Percentiles rank a stretch among this genome's conserved stretches.
phyloP scores from a whole-genome alignment of 2,797 vertebrate species.

The Otolemur crassicaudatus region DNA sequence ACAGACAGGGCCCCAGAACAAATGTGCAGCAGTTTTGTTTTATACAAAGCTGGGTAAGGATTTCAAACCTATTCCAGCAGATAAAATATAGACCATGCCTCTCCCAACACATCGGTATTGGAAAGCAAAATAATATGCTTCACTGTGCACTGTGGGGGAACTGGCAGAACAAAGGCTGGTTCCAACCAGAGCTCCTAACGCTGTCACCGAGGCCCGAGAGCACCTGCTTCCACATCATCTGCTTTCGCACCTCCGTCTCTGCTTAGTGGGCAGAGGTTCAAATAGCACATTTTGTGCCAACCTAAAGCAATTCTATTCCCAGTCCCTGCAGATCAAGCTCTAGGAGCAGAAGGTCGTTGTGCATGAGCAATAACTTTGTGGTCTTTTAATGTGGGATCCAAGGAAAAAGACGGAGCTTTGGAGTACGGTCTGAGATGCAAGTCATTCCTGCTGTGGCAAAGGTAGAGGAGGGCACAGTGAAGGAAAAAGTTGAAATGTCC shows the following conservation, averaged over 20 bases:
- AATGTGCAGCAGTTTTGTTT: slow-evolving; percentile 20
- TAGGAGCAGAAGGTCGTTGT: slow-evolving; percentile 49
- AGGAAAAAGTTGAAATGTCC: neutral
- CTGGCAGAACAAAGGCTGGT: slow-evolving; percentile 56
- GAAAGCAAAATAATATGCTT: slow-evolving; percentile 29
- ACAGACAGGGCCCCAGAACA: neutral
- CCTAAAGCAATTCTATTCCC: slow-evolving; percentile 19
- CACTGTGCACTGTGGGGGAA: neutral
- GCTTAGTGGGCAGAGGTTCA: slow-evolving; percentile 4
- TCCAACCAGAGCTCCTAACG: slow-evolving; percentile 53
- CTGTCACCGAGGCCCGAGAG: slow-evolving; percentile 67
- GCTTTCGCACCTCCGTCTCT: slow-evolving; percentile 31
- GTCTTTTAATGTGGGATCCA: slow-evolving; percentile 34
- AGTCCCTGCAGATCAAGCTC: slow-evolving; percentile 46
- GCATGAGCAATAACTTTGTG: neutral
- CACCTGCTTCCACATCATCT: slow-evolving; percentile 72
- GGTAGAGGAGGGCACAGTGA: neutral
- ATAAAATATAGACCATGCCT: slow-evolving; percentile 16
- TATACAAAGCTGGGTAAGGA: slow-evolving; percentile 58
- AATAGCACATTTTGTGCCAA: slow-evolving; percentile 11
- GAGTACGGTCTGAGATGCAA: neutral
- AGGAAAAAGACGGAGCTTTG: neutral
- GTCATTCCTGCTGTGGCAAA: slow-evolving; percentile 16
- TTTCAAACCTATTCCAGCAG: slow-evolving; percentile 59
- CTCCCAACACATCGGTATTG: neutral